These are phyloP conservation scores for Lutjanus argentimaculatus DNA, from an alignment of 2,797 vertebrate genomes.

Conservation along the genomic window DNA sequence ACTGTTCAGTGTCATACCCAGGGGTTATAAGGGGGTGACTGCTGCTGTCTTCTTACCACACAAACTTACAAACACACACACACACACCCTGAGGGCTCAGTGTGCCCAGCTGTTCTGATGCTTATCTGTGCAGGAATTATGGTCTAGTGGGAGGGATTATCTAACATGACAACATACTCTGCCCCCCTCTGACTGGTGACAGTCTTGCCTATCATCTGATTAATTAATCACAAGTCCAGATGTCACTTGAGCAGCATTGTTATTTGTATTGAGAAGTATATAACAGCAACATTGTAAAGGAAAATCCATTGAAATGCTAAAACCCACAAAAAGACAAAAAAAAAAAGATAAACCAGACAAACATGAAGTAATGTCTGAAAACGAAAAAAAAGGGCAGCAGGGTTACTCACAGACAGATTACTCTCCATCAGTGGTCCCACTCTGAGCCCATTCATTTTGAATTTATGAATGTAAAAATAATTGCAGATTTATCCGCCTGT, in stretches of 20 bases:
- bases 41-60: slow-evolving; percentile 44
- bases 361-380: slow-evolving; percentile 32
- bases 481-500: slow-evolving; percentile 40
- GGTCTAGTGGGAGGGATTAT: slow-evolving; percentile 52
- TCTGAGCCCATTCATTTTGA: slow-evolving; percentile 38
- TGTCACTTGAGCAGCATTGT: slow-evolving; percentile 36
- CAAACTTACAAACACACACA: slow-evolving; percentile 29
- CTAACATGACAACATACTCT: slow-evolving; percentile 56
- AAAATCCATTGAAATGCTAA: background rate
- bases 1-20: slow-evolving; percentile 57
- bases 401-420: slow-evolving; percentile 20
- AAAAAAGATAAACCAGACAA: background rate
- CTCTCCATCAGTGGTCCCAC: slow-evolving; percentile 13
- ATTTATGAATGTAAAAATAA: slow-evolving; percentile 50
- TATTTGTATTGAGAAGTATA: slow-evolving; percentile 4
- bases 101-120: slow-evolving; percentile 56
- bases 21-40: slow-evolving; percentile 45
- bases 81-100: slow-evolving; percentile 18
- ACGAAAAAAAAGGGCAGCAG: slow-evolving; percentile 7
- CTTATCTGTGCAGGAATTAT: slow-evolving; percentile 55
- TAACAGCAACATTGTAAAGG: too few relatives aligned
- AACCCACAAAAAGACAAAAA: background rate
- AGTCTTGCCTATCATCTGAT: slow-evolving; percentile 52
- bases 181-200: slow-evolving; percentile 41
- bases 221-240: slow-evolving; percentile 68